A percentile compares a stretch with the other conserved stretches of the same genome.
These are phyloP conservation scores for Zhengitettix transpicula DNA, from an alignment of 2,888 invertebrate genomes.

Conservation along the genomic window DNA sequence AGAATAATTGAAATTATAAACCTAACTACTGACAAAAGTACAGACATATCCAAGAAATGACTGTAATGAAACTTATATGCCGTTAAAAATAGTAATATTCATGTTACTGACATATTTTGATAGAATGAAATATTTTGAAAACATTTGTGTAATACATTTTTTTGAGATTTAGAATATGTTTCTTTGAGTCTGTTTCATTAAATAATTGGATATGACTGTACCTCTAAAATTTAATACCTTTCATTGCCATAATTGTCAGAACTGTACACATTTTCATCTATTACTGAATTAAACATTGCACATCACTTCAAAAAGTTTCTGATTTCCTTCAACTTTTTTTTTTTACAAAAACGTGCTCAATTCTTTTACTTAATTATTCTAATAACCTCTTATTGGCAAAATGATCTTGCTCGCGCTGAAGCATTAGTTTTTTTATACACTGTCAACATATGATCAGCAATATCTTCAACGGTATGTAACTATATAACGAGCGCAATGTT, in stretches of 20 bases:
- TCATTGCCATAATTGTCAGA: neutral
- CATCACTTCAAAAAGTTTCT: neutral
- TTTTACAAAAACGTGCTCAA: neutral
- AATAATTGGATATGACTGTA: slow-evolving; percentile 1
- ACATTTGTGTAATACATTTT: neutral
- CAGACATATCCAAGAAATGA: slow-evolving; percentile 3
- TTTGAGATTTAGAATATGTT: neutral
- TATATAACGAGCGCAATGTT: too few relatives aligned
- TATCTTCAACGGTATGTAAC: too few relatives aligned
- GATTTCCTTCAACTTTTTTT: neutral
- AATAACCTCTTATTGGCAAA: too few relatives aligned
- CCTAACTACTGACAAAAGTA: slow-evolving; percentile 3
- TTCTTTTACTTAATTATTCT: neutral
- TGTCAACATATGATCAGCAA: too few relatives aligned
- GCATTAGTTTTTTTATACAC: too few relatives aligned
- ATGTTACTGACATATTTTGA: neutral
- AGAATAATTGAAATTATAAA: neutral
- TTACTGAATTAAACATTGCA: neutral
- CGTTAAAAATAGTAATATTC: neutral
- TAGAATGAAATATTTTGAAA: neutral
- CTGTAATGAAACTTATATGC: too few relatives aligned
- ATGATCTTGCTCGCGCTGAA: too few relatives aligned
- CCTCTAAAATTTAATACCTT: neutral
- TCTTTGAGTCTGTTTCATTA: too few relatives aligned
- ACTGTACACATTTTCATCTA: neutral